Evolutionary conservation across 2,113 vertebrate genomes (phyloP), one percentile per base, ranked within the genome.

Genomic region (Tamias sibiricus): DNA sequence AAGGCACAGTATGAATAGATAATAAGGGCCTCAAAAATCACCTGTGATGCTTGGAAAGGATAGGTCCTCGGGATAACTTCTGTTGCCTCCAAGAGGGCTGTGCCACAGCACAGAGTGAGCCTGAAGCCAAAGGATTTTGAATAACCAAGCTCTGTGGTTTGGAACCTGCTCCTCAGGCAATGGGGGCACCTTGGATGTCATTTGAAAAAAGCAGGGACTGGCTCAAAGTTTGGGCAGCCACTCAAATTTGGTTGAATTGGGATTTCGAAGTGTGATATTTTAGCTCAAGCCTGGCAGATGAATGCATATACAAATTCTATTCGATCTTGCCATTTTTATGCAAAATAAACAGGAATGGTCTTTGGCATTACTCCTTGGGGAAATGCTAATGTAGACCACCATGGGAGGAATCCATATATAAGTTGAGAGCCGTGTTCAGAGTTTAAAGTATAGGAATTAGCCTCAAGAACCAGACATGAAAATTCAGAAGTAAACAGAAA

Each of bases 241-340:
- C 42, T 97, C 93, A 90, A 37, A 95, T 49, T 64, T 35, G 54
- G 71, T 83, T 84, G 93, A 95, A 74, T 69, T 94, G 91, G 54
- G 54, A 93, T 92, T 97, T 85, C 91, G 95, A 96, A 96, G 95
- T 83, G 83, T 96, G 47, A 17, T 77, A 92, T 97, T 97, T 97
- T 97, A 93, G 89, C 84, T 94, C 76, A 81, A 87, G 82, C 62
- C 9, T 66, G 80, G 89, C 83, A 89, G 93, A 94, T 81, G 87
- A 96, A 96, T 87, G 75, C 64, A 49, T 87, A 90, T 96, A 95
- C 81, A 96, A 95, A 96, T 95, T 97, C 6, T 44, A 69, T 91
- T 77, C 89, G 90, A 49, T 62, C 28, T 62, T 88, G 83, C 44
- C 80, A 62, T 91, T 92, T 94, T 96, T 59, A 95, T 96, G 95